Evolutionary conservation across 2,113 vertebrate genomes (phyloP), one percentile per base, ranked within the genome.

Genomic region (Equus quagga): DNA sequence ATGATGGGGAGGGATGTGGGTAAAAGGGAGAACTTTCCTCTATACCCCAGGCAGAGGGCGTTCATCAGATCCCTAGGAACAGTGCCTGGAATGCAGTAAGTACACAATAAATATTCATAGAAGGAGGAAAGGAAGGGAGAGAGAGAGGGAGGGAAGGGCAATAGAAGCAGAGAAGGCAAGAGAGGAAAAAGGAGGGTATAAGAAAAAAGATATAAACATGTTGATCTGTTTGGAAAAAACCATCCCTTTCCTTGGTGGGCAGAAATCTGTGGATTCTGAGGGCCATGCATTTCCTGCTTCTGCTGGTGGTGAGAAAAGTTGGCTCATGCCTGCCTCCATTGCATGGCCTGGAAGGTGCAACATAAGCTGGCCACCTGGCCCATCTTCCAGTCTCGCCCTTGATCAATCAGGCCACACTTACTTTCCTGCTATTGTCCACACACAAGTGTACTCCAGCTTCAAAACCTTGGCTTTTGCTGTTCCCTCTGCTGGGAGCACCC

Each of bases 341-440:
- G 69, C 6, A 0, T 8, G 26, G 21, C 21, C 54, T n/a, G 7
- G 6, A 86, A 41, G 6, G 14, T 33, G 1, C 17, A 31, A 6
- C 13, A 2, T 33, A 31, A 70, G 5, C 36, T 13, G 10, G 17
- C 36, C 19, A 2, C 8, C 41, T 76, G 8, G 3, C 17, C 41
- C 6, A 8, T 65, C 24, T 86, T n/a, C 67, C 7, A 26, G 1
- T 54, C 28, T 70, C 11, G 26, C 15, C 64, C 36, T 60, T 36
- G 51, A 8, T 60, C 23, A 56, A 1, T 84, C 28, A 60, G 18
- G 21, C 14, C 31, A 36, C 62, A 62, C 17, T 51, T 60, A 24
- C 21, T 13, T 62, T 78, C 69, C 54, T 72, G 28, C 76, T 85
- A 5, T 80, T 83, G n/a, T 94, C 88, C 41, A 64, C 56, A 49